Percentiles rank a stretch among this genome's conserved stretches.
These are phyloP conservation scores for Onychostruthus taczanowskii DNA, from an alignment of 2,113 vertebrate species.

Conservation along the genomic window DNA sequence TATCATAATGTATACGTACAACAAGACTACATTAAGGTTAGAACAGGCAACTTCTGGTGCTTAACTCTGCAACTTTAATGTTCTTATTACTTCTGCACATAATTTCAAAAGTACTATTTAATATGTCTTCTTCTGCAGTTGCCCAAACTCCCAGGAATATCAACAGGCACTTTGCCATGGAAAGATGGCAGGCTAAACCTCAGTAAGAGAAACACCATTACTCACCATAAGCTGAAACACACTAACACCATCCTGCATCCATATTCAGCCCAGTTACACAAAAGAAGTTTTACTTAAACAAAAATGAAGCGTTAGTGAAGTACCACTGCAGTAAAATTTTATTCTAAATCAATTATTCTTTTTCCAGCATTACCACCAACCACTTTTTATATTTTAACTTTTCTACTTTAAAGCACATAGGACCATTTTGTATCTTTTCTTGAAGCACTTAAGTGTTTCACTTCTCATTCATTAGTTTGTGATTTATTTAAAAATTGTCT, in stretches of 20 bases:
- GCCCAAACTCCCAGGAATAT: constrained; percentile 2
- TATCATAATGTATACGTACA: constrained; percentile 65
- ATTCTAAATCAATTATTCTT: neutral
- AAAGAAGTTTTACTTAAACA: neutral
- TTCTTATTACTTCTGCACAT: constrained; percentile 42
- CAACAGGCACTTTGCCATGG: neutral
- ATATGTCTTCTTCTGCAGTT: neutral
- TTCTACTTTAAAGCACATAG: neutral
- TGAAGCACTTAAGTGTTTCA: neutral
- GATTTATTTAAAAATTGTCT: neutral
- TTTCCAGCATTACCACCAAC: neutral
- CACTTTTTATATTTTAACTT: neutral
- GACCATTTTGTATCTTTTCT: neutral
- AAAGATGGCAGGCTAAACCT: constrained; percentile 5
- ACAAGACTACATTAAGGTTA: constrained; percentile 61
- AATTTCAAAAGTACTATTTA: constrained; percentile 20
- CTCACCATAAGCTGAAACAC: neutral
- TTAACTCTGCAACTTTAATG: constrained; percentile 46
- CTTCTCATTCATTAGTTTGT: neutral
- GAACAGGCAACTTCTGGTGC: constrained; percentile 48
- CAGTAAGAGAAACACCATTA: neutral
- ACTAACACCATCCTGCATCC: neutral
- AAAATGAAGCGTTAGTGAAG: neutral
- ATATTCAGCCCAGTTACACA: neutral
- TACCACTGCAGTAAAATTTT: neutral